Base-by-base conservation (phyloP, 2,888 invertebrate genomes). In the Lordiphosa fenestrarum region DNA sequence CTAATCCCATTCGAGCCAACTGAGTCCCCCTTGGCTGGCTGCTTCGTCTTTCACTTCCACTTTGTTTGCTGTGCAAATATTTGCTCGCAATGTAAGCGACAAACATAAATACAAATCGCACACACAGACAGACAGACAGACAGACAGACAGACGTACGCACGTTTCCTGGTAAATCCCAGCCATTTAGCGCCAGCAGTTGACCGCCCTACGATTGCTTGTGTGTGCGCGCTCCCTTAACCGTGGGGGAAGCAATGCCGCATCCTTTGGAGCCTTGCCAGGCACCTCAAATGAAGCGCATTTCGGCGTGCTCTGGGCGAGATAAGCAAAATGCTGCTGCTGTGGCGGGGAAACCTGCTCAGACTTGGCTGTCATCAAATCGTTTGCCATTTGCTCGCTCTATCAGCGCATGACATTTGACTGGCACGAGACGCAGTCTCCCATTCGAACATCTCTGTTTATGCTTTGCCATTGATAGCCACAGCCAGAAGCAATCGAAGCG, bases 401-500 rank as follows among this genome's bases (percentile, higher is more conserved):
- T 61, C 78, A 80, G 78, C 69, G 73, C 84, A 76, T 76, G 84
- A 80, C 84, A 76, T 73, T 73, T 76, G 77, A 71, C 70, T 30
- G 30, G 30, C 30, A 30, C 9, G 30, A 72, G 76, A 65, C 69
- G 49, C 47, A 38, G 40, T 47, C 23, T 40, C 12, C 13, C 23
- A 44, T 15, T 30, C 10, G 42, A 41, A 36, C 35, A 12, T 12
- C 61, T 54, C 50, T 66, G 48, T 61, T 58, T 59, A 41, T 61
- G 56, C 49, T 53, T 46, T 41, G 47, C 46, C 55, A 64, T 51
- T 81, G 84, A 84, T 81, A 83, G 78, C 73, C 53, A 56, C 71
- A 56, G 62, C 47, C 55, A 58, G 21, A 40, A 59, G 49, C 55
- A 65, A 63, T 68, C 64, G 80, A 63, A 66, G 76, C 76, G 70